A percentile compares a stretch with the other conserved stretches of the same genome.
Evolutionary conservation across 2,888 invertebrate species (phyloP).

Genomic region (Drosophila tripunctata): DNA sequence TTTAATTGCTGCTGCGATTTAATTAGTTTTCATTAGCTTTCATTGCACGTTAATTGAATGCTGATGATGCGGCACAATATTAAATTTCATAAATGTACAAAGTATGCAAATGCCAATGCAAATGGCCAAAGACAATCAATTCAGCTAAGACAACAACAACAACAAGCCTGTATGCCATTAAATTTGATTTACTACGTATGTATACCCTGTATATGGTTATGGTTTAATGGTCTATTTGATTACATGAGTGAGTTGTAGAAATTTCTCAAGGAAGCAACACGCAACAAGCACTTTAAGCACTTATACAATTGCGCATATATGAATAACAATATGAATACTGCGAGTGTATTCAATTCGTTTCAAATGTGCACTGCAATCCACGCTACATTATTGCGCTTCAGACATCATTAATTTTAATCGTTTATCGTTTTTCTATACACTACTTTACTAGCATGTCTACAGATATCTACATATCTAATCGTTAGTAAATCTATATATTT

Average conservation of each 20-base stretch:
- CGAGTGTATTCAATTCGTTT: conserved; percentile 24
- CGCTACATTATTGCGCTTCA: background rate
- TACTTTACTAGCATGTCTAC: no score
- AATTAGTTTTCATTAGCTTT: conserved; percentile 64
- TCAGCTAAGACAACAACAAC: no score
- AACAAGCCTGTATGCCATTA: conserved; percentile 49
- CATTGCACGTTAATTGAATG: conserved; percentile 66
- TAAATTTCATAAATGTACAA: conserved; percentile 53
- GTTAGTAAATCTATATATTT: background rate
- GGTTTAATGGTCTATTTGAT: conserved; percentile 51
- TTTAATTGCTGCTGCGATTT: conserved; percentile 55
- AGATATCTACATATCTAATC: background rate
- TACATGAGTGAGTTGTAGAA: conserved; percentile 54
- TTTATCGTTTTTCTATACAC: no score
- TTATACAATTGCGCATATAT: conserved; percentile 41
- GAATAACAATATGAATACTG: conserved; percentile 24
- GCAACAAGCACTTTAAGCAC: conserved; percentile 59
- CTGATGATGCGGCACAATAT: conserved; percentile 65
- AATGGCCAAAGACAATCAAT: no score
- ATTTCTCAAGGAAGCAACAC: conserved; percentile 70
- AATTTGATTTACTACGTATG: conserved; percentile 64
- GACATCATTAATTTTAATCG: conserved; percentile 24
- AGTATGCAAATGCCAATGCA: conserved; percentile 6
- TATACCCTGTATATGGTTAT: conserved; percentile 25
- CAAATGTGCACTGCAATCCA: conserved; percentile 43